Conservation (phyloP, 2,797 vertebrate species). For the Merluccius polli region DNA sequence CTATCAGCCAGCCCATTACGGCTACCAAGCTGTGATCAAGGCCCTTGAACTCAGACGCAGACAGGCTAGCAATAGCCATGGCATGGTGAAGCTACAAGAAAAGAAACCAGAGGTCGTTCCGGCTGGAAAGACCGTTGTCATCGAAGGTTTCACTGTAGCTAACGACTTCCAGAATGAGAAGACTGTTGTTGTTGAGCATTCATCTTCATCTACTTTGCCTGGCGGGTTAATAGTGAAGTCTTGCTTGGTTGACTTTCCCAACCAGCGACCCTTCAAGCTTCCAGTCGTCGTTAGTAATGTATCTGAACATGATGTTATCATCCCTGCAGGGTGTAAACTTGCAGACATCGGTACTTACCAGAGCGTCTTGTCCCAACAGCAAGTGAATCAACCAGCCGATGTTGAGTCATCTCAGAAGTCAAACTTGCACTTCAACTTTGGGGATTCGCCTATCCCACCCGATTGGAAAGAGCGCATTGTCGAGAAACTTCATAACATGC, state of each 20-base stretch:
- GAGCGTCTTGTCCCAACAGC: background rate
- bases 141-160: background rate
- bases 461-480: background rate
- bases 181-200: too few relatives aligned
- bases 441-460: background rate
- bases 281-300: background rate
- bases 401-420: background rate
- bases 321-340: background rate
- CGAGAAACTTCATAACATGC: background rate
- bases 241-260: too few relatives aligned
- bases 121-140: background rate
- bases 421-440: too few relatives aligned
- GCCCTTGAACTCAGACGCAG: too few relatives aligned
- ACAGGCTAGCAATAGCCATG: background rate
- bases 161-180: too few relatives aligned
- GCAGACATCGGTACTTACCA: slow-evolving; percentile 3
- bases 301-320: background rate
- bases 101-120: background rate
- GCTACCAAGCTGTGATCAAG: too few relatives aligned
- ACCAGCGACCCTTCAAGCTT: background rate
- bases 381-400: background rate
- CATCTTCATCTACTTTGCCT: too few relatives aligned
- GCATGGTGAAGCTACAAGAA: too few relatives aligned
- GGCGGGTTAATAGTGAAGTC: background rate
- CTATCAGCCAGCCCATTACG: too few relatives aligned